Percentiles rank a stretch among this genome's conserved stretches.
Conservation (phyloP, 2,888 invertebrate species). For the Apamea monoglypha region DNA sequence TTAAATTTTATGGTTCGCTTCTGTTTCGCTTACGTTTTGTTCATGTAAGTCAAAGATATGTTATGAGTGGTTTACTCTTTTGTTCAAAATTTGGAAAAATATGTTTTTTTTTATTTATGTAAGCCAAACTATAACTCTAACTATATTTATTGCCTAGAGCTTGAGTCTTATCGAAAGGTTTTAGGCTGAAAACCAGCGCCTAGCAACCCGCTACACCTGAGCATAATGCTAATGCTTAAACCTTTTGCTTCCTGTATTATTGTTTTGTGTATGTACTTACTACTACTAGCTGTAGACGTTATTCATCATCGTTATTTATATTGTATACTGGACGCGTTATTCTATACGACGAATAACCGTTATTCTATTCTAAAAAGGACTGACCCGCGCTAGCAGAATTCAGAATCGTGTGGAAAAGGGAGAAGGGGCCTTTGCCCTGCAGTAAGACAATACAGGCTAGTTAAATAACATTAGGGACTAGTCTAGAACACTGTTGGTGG, state of each 20-base stretch:
- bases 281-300: no score
- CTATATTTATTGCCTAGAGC: background rate
- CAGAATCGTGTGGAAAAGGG: background rate
- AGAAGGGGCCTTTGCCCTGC: background rate
- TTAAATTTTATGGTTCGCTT: slow-evolving; percentile 34
- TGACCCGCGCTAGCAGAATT: background rate
- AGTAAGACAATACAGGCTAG: background rate
- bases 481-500: background rate
- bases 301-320: no score
- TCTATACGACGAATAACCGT: no score
- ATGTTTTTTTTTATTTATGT: no score
- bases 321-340: no score
- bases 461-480: background rate
- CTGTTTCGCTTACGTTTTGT: slow-evolving; percentile 2
- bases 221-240: background rate
- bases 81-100: background rate
- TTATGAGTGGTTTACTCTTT: background rate
- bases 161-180: background rate
- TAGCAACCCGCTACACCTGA: background rate
- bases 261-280: no score
- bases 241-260: no score
- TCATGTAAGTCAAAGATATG: background rate
- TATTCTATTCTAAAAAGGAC: no score
- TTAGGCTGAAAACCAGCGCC: background rate
- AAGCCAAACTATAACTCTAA: no score